Percentiles rank a stretch among this genome's conserved stretches.
These are phyloP conservation scores for Melangyna quadrimaculata DNA, from an alignment of 2,888 invertebrate species.

Conservation along the genomic window DNA sequence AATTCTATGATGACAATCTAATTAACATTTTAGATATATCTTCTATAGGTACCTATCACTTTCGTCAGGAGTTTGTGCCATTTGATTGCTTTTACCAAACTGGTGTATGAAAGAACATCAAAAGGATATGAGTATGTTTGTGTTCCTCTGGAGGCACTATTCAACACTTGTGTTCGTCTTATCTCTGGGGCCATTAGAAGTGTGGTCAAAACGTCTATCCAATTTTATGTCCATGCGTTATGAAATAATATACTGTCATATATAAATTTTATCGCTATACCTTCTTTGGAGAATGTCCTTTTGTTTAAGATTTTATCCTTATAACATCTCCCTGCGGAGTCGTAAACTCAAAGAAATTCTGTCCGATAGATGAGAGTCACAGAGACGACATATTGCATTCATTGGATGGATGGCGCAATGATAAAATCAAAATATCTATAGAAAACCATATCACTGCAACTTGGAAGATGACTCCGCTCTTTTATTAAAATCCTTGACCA, in stretches of 20 bases:
- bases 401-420: conserved; percentile 21
- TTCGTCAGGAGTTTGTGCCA: neutral
- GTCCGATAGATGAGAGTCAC: neutral
- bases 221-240: conserved; percentile 60
- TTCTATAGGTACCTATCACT: neutral
- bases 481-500: conserved; percentile 61
- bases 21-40: conserved; percentile 61
- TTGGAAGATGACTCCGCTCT: conserved; percentile 17
- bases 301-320: conserved; percentile 21
- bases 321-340: conserved; percentile 40
- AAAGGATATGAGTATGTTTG: conserved; percentile 50
- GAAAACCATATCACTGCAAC: conserved; percentile 36
- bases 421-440: conserved; percentile 9
- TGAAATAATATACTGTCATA: conserved; percentile 48
- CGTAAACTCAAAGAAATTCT: conserved; percentile 32
- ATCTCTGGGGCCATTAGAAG: conserved; percentile 52
- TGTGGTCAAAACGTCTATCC: conserved; percentile 63
- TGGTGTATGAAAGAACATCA: conserved; percentile 34
- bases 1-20: conserved; percentile 48
- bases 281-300: conserved; percentile 26
- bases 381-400: conserved; percentile 65
- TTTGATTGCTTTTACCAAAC: conserved; percentile 41
- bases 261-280: conserved; percentile 42
- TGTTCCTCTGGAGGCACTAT: conserved; percentile 31
- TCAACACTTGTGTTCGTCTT: conserved; percentile 62